phyloP scores from a whole-genome alignment of 2,888 invertebrate species.

The Plutella xylostella region DNA sequence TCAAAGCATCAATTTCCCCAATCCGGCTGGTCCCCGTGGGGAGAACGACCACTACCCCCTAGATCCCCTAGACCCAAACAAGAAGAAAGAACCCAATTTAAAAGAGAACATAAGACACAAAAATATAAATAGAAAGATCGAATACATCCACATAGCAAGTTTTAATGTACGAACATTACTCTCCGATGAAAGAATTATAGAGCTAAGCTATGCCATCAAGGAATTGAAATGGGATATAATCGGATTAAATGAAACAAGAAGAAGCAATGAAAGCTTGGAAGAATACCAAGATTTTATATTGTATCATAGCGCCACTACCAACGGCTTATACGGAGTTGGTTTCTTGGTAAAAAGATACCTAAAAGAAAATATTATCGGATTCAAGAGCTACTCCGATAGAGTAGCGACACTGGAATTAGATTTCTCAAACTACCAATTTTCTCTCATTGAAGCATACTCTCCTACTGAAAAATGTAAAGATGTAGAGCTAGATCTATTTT shows the following conservation, averaged over 20 bases:
- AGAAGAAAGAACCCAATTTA: too few species aligned
- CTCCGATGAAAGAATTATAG: neutral
- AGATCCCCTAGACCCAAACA: too few species aligned
- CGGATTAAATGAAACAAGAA: neutral
- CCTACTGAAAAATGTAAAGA: neutral
- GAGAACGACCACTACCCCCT: too few species aligned
- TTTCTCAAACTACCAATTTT: neutral
- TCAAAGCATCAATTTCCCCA: too few species aligned
- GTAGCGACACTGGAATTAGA: neutral
- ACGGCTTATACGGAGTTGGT: neutral
- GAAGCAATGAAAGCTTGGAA: neutral
- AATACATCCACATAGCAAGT: neutral
- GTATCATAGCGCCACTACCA: neutral
- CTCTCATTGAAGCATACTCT: neutral
- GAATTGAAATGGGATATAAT: conserved; percentile 1
- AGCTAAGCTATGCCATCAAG: neutral
- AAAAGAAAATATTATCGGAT: neutral
- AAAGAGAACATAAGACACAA: neutral
- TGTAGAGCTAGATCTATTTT: neutral
- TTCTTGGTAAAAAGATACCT: neutral
- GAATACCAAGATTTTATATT: neutral
- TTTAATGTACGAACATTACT: neutral
- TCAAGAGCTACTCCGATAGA: neutral
- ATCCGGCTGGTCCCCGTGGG: too few species aligned
- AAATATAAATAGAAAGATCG: neutral